Conservation (phyloP, 2,113 vertebrate genomes). For the Salminus brasiliensis region DNA sequence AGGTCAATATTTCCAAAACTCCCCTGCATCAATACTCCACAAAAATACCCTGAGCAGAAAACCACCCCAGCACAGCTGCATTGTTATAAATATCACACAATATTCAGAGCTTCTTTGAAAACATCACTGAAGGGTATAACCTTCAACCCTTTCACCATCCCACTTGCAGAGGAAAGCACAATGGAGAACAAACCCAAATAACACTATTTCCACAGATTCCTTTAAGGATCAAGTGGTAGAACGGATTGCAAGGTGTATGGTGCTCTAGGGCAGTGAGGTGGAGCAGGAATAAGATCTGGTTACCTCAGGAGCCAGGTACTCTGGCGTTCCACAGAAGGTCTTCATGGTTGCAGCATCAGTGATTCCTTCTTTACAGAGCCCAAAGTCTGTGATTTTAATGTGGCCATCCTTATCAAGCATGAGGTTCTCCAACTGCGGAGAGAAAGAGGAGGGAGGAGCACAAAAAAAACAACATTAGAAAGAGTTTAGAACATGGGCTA, state of each 20-base stretch:
- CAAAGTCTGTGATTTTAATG: slow-evolving; percentile 98
- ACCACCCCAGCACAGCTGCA: neutral
- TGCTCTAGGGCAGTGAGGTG: neutral
- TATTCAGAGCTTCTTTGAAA: neutral
- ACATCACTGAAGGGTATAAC: neutral
- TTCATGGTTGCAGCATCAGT: slow-evolving; percentile 99
- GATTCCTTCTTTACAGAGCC: slow-evolving; percentile 98
- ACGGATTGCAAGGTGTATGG: neutral
- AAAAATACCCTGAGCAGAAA: neutral
- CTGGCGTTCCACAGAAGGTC: slow-evolving; percentile 97
- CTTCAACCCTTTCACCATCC: neutral
- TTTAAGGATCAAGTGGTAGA: neutral
- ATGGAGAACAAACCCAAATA: too few species aligned
- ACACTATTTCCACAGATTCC: too few species aligned
- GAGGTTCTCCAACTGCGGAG: slow-evolving; percentile 91
- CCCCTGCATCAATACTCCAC: neutral
- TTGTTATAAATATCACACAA: neutral
- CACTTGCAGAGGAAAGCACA: neutral
- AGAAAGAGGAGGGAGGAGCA: slow-evolving; percentile 36
- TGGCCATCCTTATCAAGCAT: slow-evolving; percentile 99
- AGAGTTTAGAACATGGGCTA: neutral
- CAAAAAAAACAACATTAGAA: slow-evolving; percentile 14
- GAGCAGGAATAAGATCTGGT: neutral
- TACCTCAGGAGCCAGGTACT: slow-evolving; percentile 97
- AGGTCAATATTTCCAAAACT: neutral